A percentile compares a stretch with the other conserved stretches of the same genome.
Conservation (phyloP, 2,888 invertebrate species). For the Camptogramma bilineatum region DNA sequence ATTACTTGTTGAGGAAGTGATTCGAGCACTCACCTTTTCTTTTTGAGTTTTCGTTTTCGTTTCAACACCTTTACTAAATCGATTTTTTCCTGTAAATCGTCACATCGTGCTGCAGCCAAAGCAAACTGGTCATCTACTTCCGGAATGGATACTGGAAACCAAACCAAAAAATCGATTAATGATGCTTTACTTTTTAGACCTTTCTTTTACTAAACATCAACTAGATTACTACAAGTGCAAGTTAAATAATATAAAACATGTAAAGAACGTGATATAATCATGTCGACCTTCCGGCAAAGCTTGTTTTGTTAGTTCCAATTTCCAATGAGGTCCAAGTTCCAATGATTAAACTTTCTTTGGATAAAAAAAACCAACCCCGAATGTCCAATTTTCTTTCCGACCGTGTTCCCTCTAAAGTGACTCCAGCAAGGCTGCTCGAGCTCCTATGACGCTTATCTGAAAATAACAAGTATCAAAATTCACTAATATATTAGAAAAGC, state of each 20-base stretch:
- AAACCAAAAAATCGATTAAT: neutral
- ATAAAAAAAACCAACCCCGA: conserved; percentile 53
- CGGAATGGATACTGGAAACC: conserved; percentile 66
- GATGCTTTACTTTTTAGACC: neutral
- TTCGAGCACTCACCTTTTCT: too few species aligned
- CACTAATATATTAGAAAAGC: neutral
- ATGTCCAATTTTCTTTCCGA: conserved; percentile 74
- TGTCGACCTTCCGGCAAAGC: too few species aligned
- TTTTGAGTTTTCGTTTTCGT: conserved; percentile 73
- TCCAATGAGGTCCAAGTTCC: too few species aligned
- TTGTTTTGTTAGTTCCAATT: too few species aligned
- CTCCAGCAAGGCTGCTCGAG: conserved; percentile 74
- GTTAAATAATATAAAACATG: too few species aligned
- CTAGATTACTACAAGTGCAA: neutral
- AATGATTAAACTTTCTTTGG: too few species aligned
- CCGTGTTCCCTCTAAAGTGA: conserved; percentile 65
- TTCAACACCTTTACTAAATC: conserved; percentile 72
- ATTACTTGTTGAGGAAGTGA: too few species aligned
- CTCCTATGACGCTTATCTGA: conserved; percentile 79
- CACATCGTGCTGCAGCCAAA: conserved; percentile 71
- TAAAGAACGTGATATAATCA: too few species aligned
- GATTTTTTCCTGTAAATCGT: conserved; percentile 74
- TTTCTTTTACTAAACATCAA: too few species aligned
- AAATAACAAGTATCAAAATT: conserved; percentile 32
- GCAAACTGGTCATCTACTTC: conserved; percentile 75